Evolutionary conservation across 1,140 invertebrate genomes (phyloP).

Genomic region (Maniola jurtina): DNA sequence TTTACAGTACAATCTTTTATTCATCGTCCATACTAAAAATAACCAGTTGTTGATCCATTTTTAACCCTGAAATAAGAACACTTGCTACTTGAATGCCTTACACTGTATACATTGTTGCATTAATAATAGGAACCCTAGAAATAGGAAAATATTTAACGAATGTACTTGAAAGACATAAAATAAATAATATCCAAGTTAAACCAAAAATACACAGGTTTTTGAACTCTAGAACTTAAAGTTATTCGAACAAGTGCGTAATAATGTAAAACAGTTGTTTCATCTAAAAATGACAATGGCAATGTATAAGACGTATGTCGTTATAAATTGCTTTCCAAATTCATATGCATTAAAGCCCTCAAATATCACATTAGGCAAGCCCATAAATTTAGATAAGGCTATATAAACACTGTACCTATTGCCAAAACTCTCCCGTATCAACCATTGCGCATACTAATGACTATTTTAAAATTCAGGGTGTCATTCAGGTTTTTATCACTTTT

Average conservation of each 20-base stretch:
- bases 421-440: constrained; percentile 44
- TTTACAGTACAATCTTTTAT: constrained; percentile 6
- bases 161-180: no score
- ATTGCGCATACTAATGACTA: constrained; percentile 45
- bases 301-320: not conserved
- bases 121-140: not conserved
- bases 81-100: not conserved
- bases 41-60: not conserved
- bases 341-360: not conserved
- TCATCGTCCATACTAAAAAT: constrained; percentile 3
- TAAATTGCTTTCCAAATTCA: not conserved
- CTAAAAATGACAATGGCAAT: not conserved
- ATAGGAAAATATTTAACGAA: no score
- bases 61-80: constrained; percentile 2
- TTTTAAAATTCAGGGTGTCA: constrained; percentile 45
- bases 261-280: no score
- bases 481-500: constrained; percentile 47
- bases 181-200: no score
- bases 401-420: constrained; percentile 23
- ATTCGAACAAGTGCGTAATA: no score
- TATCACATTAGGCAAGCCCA: not conserved
- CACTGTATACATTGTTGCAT: not conserved
- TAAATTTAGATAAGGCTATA: constrained; percentile 13
- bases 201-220: no score
- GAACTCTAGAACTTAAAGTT: no score